Evolutionary conservation across 2,113 vertebrate genomes (phyloP).

Genomic region (Pycnonotus jocosus): DNA sequence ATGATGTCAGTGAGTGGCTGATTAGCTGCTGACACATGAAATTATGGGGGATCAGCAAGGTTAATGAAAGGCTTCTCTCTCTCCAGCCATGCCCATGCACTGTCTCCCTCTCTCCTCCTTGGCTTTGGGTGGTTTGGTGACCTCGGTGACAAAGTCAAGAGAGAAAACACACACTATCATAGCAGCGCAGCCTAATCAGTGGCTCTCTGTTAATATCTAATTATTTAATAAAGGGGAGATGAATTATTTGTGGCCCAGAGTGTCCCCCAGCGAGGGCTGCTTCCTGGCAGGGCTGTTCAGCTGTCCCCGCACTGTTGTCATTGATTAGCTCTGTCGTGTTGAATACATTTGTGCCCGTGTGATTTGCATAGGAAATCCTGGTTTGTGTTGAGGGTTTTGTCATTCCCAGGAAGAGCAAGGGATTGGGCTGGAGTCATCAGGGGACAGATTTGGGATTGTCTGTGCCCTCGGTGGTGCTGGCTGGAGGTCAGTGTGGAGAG

Average conservation of each 20-base stretch:
- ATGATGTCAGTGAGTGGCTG: conserved; percentile 74
- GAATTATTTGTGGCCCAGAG: conserved; percentile 28
- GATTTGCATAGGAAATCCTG: conserved; percentile 6
- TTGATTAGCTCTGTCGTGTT: conserved; percentile 27
- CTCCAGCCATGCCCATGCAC: conserved; percentile 33
- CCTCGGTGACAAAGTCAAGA: conserved; percentile 50
- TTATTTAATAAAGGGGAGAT: conserved; percentile 53
- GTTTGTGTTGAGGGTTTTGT: background rate
- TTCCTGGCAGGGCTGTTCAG: background rate
- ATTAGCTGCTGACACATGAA: conserved; percentile 73
- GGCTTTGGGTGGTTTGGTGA: conserved; percentile 52
- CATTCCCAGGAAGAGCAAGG: background rate
- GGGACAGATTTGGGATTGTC: background rate
- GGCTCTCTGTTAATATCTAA: conserved; percentile 36
- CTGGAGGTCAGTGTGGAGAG: background rate
- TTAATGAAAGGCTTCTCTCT: conserved; percentile 77
- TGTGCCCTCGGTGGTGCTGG: background rate
- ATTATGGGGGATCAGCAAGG: conserved; percentile 71
- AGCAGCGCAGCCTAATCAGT: conserved; percentile 29
- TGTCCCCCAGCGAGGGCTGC: background rate
- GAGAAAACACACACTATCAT: conserved; percentile 6
- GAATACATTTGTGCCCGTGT: conserved; percentile 24
- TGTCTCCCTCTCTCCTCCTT: conserved; percentile 18
- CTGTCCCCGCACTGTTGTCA: background rate
- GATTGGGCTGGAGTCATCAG: background rate